Base-by-base conservation (phyloP, 2,113 vertebrate genomes). In the Phalacrocorax brasilianus region DNA sequence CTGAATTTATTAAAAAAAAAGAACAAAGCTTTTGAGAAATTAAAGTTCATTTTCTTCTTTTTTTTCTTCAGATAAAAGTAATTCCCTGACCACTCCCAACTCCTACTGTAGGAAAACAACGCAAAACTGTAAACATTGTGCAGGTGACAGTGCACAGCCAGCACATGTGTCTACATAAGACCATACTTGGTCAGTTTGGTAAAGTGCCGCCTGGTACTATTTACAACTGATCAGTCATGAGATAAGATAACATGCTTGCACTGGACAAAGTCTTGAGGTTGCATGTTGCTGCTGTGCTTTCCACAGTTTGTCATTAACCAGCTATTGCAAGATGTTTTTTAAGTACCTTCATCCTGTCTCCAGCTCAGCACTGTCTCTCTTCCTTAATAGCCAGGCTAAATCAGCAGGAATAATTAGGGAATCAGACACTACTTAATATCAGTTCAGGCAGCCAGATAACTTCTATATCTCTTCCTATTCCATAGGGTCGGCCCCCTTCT, bases 351-450 rank as follows among this genome's bases (percentile, higher is more conserved):
- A 85, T 93, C 84, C 94, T 68, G 61, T 63, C 91, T 97, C 95
- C 81, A 85, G 91, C 86, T 92, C 96, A 95, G 81, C 42, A 14
- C 83, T 91, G 86, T 89, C 79, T 95, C 89, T 67, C 84, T 95
- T 44, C 70, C 80, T 95, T 95, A 95, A 96, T 93, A 97, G 91
- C 83, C 88, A 85, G 91, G 70, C 86, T 95, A 96, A 96, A 97
- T 92, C 92, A 88, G 76, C 79, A 94, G 80, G 72, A 93, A 92
- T 95, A 94, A 93, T 96, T 96, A 96, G 86, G 92, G 96, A 97
- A 95, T 97, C 96, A 95, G 94, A 96, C 95, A 92, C 94, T 95
- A 47, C 92, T 97, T 97, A 97, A 61, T 92, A 86, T 71, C 92
- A 85, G 73, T 18, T 32, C 67, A 87, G 61, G 92, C 86, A 91